Evolutionary conservation across 1,140 invertebrate species (phyloP).

Genomic region (Pemphigus obesinymphae): DNA sequence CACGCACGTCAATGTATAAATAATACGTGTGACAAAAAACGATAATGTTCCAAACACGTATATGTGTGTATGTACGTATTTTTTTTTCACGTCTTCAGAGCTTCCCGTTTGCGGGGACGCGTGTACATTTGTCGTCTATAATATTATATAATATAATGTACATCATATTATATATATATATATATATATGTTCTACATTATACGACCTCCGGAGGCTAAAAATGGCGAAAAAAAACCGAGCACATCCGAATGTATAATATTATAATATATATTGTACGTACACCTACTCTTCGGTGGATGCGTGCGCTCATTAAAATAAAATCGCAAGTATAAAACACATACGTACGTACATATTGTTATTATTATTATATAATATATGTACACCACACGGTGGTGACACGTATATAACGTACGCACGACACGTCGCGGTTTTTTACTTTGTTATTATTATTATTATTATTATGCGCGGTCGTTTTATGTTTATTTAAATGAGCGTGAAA

Average conservation of each 20-base stretch:
- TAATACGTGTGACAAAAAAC: neutral
- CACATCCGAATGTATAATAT: neutral
- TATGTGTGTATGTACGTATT: too few species aligned
- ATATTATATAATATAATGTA: too few species aligned
- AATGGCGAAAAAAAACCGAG: neutral
- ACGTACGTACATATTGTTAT: neutral
- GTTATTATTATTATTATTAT: slow-evolving; percentile 1
- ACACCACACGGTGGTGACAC: neutral
- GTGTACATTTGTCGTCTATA: neutral
- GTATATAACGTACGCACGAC: neutral
- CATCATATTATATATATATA: too few species aligned
- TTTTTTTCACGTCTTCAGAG: neutral
- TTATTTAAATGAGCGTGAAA: slow-evolving; percentile 40
- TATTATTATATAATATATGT: neutral
- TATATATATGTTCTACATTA: too few species aligned
- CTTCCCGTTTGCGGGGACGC: neutral
- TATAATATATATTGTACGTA: neutral
- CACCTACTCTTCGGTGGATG: neutral
- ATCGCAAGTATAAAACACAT: neutral
- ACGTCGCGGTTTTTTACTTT: slow-evolving; percentile 16
- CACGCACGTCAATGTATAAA: neutral
- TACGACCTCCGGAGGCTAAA: neutral
- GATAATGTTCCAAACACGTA: neutral
- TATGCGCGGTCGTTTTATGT: neutral
- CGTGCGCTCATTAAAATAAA: slow-evolving; percentile 34